A percentile compares a stretch with the other conserved stretches of the same genome.
Evolutionary conservation across 2,113 vertebrate species (phyloP).

Genomic region (Siphamia tubifer): DNA sequence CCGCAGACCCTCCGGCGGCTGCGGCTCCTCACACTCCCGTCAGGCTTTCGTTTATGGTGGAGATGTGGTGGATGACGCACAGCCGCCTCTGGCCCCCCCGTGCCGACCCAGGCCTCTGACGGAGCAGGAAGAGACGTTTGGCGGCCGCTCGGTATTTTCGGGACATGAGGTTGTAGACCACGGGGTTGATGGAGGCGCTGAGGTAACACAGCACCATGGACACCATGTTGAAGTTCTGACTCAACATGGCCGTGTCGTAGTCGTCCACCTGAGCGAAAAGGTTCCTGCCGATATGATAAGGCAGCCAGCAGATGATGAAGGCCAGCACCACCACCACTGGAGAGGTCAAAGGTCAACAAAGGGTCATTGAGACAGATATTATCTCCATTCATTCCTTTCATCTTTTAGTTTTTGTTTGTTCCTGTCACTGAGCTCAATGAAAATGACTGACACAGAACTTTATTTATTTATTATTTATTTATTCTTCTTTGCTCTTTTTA

Average conservation of each 20-base stretch:
- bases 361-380: too few species aligned
- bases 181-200: slow-evolving; percentile 87
- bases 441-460: too few species aligned
- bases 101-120: slow-evolving; percentile 15
- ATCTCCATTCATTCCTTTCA: too few species aligned
- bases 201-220: slow-evolving; percentile 91
- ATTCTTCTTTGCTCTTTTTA: too few species aligned
- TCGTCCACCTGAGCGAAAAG: slow-evolving; percentile 82
- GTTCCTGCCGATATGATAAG: slow-evolving; percentile 88
- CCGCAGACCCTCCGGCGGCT: neutral
- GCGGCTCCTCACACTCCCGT: slow-evolving; percentile 55
- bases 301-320: slow-evolving; percentile 89
- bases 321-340: slow-evolving; percentile 86
- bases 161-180: slow-evolving; percentile 90
- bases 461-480: too few species aligned
- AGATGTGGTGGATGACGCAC: slow-evolving; percentile 42
- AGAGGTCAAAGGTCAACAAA: neutral
- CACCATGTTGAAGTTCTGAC: slow-evolving; percentile 88
- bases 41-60: slow-evolving; percentile 71
- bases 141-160: slow-evolving; percentile 84
- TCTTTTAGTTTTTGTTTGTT: too few species aligned
- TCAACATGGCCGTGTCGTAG: slow-evolving; percentile 79
- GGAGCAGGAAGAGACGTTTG: slow-evolving; percentile 77
- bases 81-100: slow-evolving; percentile 54
- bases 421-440: too few species aligned